Evolutionary conservation across 2,113 vertebrate genomes (phyloP).

Genomic region (Illadopsis cleaveri): DNA sequence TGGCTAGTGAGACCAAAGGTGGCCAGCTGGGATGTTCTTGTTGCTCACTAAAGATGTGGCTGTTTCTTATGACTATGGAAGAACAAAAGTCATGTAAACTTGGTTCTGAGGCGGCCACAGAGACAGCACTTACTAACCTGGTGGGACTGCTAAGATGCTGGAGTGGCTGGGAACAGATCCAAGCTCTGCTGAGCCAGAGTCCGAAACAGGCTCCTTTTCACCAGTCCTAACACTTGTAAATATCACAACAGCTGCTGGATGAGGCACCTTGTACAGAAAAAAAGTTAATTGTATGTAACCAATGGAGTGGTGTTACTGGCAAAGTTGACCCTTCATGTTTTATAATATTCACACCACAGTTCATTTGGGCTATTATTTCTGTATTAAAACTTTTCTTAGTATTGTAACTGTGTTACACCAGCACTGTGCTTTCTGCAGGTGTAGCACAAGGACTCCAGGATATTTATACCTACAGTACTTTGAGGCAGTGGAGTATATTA

Average conservation of each 20-base stretch:
- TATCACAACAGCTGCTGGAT: neutral
- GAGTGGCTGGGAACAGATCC: neutral
- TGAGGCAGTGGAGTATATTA: neutral
- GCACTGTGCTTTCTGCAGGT: neutral
- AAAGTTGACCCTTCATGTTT: neutral
- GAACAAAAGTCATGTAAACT: neutral
- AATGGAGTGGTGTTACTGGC: neutral
- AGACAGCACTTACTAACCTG: neutral
- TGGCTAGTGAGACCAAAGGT: neutral
- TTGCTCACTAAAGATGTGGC: neutral
- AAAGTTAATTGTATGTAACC: neutral
- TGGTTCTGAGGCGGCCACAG: neutral
- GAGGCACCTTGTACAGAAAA: neutral
- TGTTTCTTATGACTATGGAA: neutral
- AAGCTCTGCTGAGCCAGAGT: neutral
- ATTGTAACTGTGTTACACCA: neutral
- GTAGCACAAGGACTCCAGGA: neutral
- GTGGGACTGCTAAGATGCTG: neutral
- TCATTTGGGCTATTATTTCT: neutral
- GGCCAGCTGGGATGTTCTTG: neutral
- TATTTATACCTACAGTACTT: conserved; percentile 2
- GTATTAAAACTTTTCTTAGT: neutral
- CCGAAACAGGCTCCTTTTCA: neutral
- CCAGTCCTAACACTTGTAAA: neutral
- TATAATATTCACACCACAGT: neutral